Evolutionary conservation across 2,797 vertebrate genomes (phyloP).

Genomic region (Argyrosomus regius): DNA sequence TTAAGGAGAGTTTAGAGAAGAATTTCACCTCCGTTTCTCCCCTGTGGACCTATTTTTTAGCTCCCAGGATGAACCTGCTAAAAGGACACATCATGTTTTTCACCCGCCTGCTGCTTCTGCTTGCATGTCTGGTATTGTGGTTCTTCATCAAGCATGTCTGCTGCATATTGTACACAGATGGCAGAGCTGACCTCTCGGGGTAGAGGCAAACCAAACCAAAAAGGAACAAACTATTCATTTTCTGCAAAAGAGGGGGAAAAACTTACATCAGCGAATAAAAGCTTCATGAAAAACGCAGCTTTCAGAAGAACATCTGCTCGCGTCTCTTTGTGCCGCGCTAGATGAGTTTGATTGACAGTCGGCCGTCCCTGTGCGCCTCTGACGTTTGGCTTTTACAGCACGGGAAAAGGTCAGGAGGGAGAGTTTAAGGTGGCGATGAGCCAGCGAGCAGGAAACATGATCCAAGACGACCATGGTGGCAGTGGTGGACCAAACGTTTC

Average conservation of each 20-base stretch:
- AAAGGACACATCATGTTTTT: slow-evolving; percentile 27
- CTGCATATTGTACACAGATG: slow-evolving; percentile 61
- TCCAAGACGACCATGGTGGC: slow-evolving; percentile 10
- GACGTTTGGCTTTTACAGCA: slow-evolving; percentile 42
- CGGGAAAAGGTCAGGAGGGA: slow-evolving; percentile 37
- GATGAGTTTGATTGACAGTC: slow-evolving; percentile 55
- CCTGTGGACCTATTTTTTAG: slow-evolving; percentile 34
- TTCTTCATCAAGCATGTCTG: slow-evolving; percentile 42
- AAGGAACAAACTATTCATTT: slow-evolving; percentile 40
- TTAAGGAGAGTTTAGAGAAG: slow-evolving; percentile 53
- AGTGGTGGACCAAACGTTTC: neutral
- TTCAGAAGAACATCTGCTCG: slow-evolving; percentile 46
- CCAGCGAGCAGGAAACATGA: slow-evolving; percentile 47
- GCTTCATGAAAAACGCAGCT: slow-evolving; percentile 30
- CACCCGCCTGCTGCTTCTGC: slow-evolving; percentile 25
- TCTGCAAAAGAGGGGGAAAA: slow-evolving; percentile 25
- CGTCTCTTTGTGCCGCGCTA: slow-evolving; percentile 11
- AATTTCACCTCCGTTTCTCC: slow-evolving; percentile 46
- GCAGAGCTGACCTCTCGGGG: slow-evolving; percentile 23
- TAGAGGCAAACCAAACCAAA: slow-evolving; percentile 34
- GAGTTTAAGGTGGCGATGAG: slow-evolving; percentile 43
- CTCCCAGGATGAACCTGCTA: slow-evolving; percentile 27
- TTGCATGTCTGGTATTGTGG: slow-evolving; percentile 22
- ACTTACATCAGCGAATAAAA: slow-evolving; percentile 42
- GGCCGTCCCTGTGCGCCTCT: slow-evolving; percentile 4